Percentiles rank a stretch among this genome's conserved stretches.
Evolutionary conservation across 2,888 invertebrate genomes (phyloP).

Genomic region (Leucania comma): DNA sequence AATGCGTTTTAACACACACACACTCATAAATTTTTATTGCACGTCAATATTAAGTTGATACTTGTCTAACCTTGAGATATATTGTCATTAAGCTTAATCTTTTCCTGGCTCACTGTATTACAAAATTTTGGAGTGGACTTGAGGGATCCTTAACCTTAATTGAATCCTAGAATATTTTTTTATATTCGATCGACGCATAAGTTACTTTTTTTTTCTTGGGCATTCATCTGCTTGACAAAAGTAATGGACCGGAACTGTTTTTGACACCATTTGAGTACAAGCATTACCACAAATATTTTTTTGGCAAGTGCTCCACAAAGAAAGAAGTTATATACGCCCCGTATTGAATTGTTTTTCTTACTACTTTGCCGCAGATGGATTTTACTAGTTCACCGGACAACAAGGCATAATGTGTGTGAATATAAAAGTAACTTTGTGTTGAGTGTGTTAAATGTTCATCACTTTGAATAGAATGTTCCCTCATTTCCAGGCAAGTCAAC

Average conservation of each 20-base stretch:
- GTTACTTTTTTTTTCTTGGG: slow-evolving; percentile 1
- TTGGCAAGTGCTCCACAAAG: slow-evolving; percentile 29
- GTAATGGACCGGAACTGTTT: slow-evolving; percentile 11
- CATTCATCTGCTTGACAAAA: neutral
- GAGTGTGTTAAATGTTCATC: slow-evolving; percentile 26
- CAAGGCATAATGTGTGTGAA: slow-evolving; percentile 12
- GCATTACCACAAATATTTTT: slow-evolving; percentile 8
- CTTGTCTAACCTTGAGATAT: slow-evolving; percentile 39
- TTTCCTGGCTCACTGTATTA: neutral
- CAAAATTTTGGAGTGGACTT: neutral
- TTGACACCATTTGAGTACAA: slow-evolving; percentile 21
- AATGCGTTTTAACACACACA: slow-evolving; percentile 42
- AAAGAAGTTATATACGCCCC: slow-evolving; percentile 1
- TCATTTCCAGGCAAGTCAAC: slow-evolving; percentile 39
- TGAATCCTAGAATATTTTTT: neutral
- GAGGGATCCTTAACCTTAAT: neutral
- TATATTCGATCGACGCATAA: neutral
- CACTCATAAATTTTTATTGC: slow-evolving; percentile 38
- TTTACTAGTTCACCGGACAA: slow-evolving; percentile 20
- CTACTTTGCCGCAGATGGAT: slow-evolving; percentile 27
- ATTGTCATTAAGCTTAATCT: slow-evolving; percentile 18
- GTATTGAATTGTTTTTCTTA: slow-evolving; percentile 25
- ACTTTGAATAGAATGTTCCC: slow-evolving; percentile 37
- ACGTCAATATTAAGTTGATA: slow-evolving; percentile 29
- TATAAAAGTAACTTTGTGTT: slow-evolving; percentile 3